Percentiles rank a stretch among this genome's conserved stretches.
phyloP scores from a whole-genome alignment of 1,140 invertebrate genomes.

The Eupeodes corollae region DNA sequence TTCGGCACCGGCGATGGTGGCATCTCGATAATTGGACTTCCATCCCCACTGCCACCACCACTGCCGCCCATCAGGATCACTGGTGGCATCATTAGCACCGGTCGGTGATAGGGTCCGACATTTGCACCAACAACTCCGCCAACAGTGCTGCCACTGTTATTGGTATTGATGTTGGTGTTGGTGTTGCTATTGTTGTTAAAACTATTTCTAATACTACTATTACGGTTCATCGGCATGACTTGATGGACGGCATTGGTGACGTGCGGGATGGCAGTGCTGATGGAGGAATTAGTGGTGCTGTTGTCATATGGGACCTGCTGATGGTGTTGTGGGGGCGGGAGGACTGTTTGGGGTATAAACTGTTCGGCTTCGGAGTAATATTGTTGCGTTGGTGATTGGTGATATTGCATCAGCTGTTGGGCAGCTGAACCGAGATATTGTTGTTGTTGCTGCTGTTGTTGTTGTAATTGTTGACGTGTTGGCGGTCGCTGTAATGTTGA shows the following conservation, averaged over 20 bases:
- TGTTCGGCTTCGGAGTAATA: background rate
- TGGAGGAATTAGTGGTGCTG: background rate
- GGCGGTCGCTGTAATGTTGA: constrained; percentile 24
- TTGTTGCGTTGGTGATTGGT: too few relatives aligned
- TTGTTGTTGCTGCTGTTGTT: constrained; percentile 4
- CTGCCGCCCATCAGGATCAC: constrained; percentile 27
- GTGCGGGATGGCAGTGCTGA: constrained; percentile 7
- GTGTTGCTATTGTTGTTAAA: constrained; percentile 3
- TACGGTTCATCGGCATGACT: too few relatives aligned
- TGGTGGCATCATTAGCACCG: constrained; percentile 30
- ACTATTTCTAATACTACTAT: background rate
- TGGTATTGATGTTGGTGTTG: background rate
- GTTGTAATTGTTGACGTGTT: constrained; percentile 4
- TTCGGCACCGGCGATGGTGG: constrained; percentile 19
- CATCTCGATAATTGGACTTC: constrained; percentile 23
- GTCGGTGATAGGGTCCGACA: constrained; percentile 34
- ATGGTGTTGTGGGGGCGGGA: background rate
- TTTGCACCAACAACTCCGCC: constrained; percentile 1
- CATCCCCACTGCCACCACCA: constrained; percentile 3
- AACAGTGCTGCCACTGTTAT: constrained; percentile 7
- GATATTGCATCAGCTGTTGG: background rate
- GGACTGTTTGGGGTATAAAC: background rate
- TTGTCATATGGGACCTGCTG: background rate
- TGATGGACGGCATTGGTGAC: background rate
- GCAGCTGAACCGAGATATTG: background rate